Percentiles rank a stretch among this genome's conserved stretches.
phyloP scores from a whole-genome alignment of 2,113 vertebrate species.

The Tachysurus vachellii region DNA sequence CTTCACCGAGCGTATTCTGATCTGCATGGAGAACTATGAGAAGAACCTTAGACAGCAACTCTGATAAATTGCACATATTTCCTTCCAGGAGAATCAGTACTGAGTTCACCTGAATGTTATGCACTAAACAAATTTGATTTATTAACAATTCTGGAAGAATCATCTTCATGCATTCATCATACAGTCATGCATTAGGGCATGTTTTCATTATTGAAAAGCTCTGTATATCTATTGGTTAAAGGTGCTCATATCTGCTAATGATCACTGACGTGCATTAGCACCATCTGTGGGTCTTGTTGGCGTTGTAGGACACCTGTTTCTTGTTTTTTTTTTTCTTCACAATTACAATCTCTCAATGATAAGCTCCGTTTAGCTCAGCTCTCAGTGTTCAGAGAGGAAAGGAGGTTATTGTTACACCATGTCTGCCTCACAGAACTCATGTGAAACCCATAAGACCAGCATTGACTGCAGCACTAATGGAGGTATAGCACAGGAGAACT shows the following conservation, averaged over 20 bases:
- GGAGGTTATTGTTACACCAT: conserved; percentile 2
- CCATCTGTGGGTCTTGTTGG: neutral
- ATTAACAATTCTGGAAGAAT: neutral
- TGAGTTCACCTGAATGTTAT: neutral
- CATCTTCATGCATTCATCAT: neutral
- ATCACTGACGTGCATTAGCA: neutral
- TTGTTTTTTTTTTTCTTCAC: neutral
- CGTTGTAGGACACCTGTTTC: no score
- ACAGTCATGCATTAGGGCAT: neutral
- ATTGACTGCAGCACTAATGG: neutral
- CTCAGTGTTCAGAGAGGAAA: neutral
- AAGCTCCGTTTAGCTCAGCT: neutral
- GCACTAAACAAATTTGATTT: neutral
- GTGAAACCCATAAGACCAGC: neutral
- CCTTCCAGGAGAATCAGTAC: neutral
- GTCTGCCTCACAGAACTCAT: conserved; percentile 14
- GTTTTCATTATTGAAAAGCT: neutral
- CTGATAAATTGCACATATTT: conserved; percentile 33
- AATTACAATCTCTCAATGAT: neutral
- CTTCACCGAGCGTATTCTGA: conserved; percentile 77
- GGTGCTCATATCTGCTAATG: neutral
- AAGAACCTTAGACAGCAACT: conserved; percentile 71
- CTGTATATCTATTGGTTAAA: neutral
- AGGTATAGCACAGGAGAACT: neutral
- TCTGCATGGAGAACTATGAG: conserved; percentile 83